Evolutionary conservation across 2,888 invertebrate genomes (phyloP).

Genomic region (Eupsilia transversa): DNA sequence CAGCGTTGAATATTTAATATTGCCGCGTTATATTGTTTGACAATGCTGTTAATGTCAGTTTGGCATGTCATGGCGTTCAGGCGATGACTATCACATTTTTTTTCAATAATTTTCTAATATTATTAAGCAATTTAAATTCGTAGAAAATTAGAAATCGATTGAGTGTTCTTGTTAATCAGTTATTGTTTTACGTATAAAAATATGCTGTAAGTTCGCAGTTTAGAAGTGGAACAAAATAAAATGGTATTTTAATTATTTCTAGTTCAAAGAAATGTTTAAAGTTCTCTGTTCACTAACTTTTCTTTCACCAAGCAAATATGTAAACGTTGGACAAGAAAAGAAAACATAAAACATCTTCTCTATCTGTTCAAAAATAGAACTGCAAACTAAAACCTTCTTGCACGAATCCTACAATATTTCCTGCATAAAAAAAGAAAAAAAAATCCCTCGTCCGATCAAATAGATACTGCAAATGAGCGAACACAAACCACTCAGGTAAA

Average conservation of each 20-base stretch:
- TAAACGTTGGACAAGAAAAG: not conserved
- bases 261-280: not conserved
- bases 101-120: slow-evolving; percentile 78
- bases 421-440: slow-evolving; percentile 41
- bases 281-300: not conserved
- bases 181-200: not conserved
- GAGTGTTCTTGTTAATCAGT: slow-evolving; percentile 43
- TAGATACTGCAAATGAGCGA: slow-evolving; percentile 79
- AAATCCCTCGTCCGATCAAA: slow-evolving; percentile 71
- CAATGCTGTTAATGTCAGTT: slow-evolving; percentile 88
- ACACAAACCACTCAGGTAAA: slow-evolving; percentile 75
- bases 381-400: slow-evolving; percentile 10
- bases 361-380: slow-evolving; percentile 12
- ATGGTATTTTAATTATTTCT: not conserved
- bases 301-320: not conserved
- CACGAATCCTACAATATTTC: slow-evolving; percentile 20
- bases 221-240: not conserved
- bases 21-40: slow-evolving; percentile 84
- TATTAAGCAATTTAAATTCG: slow-evolving; percentile 76
- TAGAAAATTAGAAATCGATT: slow-evolving; percentile 71
- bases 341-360: not conserved
- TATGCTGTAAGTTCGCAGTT: not conserved
- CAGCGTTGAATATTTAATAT: slow-evolving; percentile 84
- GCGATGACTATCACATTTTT: slow-evolving; percentile 76
- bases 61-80: slow-evolving; percentile 85